These are phyloP conservation scores for Rugalucina vietnamica DNA, from an alignment of 2,888 invertebrate genomes.

Conservation along the genomic window DNA sequence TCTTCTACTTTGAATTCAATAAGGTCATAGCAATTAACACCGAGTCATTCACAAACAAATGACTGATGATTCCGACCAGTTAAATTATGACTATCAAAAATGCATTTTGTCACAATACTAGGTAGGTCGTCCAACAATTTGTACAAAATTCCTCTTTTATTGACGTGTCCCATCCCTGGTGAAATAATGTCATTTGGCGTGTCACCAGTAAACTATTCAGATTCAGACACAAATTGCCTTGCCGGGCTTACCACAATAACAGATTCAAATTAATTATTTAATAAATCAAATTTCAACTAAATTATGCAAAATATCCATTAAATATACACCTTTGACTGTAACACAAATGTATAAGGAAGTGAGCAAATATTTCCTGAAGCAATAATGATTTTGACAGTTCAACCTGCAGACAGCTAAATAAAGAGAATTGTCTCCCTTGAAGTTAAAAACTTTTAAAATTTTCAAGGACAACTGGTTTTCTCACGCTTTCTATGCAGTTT, in stretches of 20 bases:
- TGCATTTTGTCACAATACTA: too few species aligned
- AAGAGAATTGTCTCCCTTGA: slow-evolving; percentile 52
- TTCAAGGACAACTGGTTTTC: too few species aligned
- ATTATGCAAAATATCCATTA: not conserved
- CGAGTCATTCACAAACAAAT: too few species aligned
- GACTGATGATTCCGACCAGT: too few species aligned
- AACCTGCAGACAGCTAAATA: slow-evolving; percentile 69
- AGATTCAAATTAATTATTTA: not conserved
- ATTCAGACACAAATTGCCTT: not conserved
- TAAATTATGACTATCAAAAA: too few species aligned
- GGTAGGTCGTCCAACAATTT: too few species aligned
- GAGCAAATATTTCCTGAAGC: not conserved
- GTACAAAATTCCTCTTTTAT: too few species aligned
- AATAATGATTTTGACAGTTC: not conserved
- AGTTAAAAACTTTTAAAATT: too few species aligned
- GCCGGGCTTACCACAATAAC: not conserved
- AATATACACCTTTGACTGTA: not conserved
- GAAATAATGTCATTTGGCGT: not conserved
- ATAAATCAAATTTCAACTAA: not conserved
- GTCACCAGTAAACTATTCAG: not conserved
- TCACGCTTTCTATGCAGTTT: too few species aligned
- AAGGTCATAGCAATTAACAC: too few species aligned
- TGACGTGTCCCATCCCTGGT: not conserved
- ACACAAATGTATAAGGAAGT: not conserved
- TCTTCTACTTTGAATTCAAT: too few species aligned